Percentiles rank a stretch among this genome's conserved stretches.
Evolutionary conservation across 2,888 invertebrate genomes (phyloP).

Genomic region (Lymantria dispar): DNA sequence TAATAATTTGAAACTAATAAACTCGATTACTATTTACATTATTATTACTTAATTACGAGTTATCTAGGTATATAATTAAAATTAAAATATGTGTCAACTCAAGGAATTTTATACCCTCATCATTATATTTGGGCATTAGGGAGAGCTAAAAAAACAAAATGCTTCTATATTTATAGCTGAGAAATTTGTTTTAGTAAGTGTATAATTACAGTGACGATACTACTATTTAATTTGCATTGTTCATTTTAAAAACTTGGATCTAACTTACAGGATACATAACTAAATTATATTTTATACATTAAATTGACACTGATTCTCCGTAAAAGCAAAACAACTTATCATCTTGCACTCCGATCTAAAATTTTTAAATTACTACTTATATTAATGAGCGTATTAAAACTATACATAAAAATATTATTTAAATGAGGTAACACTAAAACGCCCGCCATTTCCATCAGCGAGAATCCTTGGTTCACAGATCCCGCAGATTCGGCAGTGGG

Average conservation of each 20-base stretch:
- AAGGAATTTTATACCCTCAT: too few relatives aligned
- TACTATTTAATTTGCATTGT: conserved; percentile 39
- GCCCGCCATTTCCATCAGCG: conserved; percentile 49
- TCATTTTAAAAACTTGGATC: not conserved
- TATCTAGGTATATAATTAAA: too few relatives aligned
- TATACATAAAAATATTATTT: conserved; percentile 39
- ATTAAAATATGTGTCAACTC: too few relatives aligned
- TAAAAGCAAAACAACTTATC: conserved; percentile 54
- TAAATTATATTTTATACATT: conserved; percentile 16
- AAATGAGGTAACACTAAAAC: conserved; percentile 52
- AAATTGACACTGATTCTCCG: conserved; percentile 41
- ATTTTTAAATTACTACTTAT: conserved; percentile 39
- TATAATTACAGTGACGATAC: conserved; percentile 26
- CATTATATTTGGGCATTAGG: too few relatives aligned
- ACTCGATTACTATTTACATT: too few relatives aligned
- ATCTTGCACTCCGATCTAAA: conserved; percentile 50
- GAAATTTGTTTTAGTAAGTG: too few relatives aligned
- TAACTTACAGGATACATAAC: not conserved
- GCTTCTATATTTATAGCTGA: too few relatives aligned
- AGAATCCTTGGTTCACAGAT: conserved; percentile 47
- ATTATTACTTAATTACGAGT: too few relatives aligned
- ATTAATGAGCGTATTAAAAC: conserved; percentile 35
- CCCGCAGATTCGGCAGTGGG: conserved; percentile 72
- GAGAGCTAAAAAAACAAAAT: too few relatives aligned
- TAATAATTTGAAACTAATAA: too few relatives aligned